These are phyloP conservation scores for Rhamnusium bicolor DNA, from an alignment of 2,888 invertebrate species.

Conservation along the genomic window DNA sequence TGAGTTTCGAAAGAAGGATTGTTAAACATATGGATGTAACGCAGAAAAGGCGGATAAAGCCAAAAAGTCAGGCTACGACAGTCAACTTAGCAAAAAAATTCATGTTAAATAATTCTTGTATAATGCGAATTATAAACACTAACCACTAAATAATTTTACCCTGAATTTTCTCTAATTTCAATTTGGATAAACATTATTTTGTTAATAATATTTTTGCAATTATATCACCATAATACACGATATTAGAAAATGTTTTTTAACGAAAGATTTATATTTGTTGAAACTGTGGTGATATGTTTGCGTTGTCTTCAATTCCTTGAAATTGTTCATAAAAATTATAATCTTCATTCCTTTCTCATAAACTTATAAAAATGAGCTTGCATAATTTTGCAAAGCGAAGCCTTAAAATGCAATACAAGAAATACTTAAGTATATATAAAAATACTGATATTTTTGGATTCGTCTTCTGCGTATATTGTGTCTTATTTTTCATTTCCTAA, in stretches of 20 bases:
- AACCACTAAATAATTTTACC: too few species aligned
- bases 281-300: not conserved
- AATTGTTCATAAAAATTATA: not conserved
- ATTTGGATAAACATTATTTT: not conserved
- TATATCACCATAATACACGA: not conserved
- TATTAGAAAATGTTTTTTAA: not conserved
- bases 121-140: too few species aligned
- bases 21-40: too few species aligned
- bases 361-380: conserved; percentile 36
- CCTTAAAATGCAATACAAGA: conserved; percentile 65
- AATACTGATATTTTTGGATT: conserved; percentile 42
- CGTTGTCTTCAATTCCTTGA: not conserved
- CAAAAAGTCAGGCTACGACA: too few species aligned
- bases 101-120: too few species aligned
- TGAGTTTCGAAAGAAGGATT: too few species aligned
- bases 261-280: not conserved
- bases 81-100: not conserved
- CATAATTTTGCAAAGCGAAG: conserved; percentile 54
- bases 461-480: conserved; percentile 5
- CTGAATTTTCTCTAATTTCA: not conserved
- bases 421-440: conserved; percentile 43
- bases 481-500: not conserved
- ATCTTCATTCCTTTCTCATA: not conserved
- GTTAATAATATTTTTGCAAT: not conserved
- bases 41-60: too few species aligned